These are phyloP conservation scores for Smittia aterrima DNA, from an alignment of 2,888 invertebrate species.

Conservation along the genomic window DNA sequence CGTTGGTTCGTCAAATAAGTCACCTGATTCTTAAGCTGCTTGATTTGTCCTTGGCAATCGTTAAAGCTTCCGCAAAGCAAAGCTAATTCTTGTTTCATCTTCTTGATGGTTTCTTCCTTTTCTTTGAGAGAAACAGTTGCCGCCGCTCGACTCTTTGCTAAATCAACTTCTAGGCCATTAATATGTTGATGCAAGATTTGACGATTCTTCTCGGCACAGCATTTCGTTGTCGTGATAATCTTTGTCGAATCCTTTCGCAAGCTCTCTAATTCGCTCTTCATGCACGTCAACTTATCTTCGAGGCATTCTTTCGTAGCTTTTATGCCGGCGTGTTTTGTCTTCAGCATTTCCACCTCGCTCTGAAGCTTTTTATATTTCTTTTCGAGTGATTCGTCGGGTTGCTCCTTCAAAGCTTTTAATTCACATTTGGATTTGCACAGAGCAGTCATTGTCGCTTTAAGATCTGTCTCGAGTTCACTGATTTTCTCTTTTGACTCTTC, in stretches of 20 bases:
- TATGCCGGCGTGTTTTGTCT: neutral
- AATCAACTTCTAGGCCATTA: slow-evolving; percentile 50
- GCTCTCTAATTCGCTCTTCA: slow-evolving; percentile 47
- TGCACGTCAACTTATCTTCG: neutral
- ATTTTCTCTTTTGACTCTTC: slow-evolving; percentile 49
- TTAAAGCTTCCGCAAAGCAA: slow-evolving; percentile 52
- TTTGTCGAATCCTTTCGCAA: slow-evolving; percentile 48
- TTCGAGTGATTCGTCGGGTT: slow-evolving; percentile 49
- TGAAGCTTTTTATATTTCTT: slow-evolving; percentile 46
- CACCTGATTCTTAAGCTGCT: slow-evolving; percentile 50
- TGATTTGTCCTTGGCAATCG: slow-evolving; percentile 52
- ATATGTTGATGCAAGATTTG: slow-evolving; percentile 50
- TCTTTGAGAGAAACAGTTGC: slow-evolving; percentile 50
- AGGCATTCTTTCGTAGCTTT: slow-evolving; percentile 20
- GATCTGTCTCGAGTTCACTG: slow-evolving; percentile 47
- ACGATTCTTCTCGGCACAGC: slow-evolving; percentile 50
- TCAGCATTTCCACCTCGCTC: slow-evolving; percentile 42
- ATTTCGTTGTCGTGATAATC: slow-evolving; percentile 50
- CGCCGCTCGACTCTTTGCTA: slow-evolving; percentile 51
- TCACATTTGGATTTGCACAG: slow-evolving; percentile 46
- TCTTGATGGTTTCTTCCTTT: slow-evolving; percentile 51
- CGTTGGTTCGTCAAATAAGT: slow-evolving; percentile 46
- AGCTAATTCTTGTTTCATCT: slow-evolving; percentile 51
- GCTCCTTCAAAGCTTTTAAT: slow-evolving; percentile 50
- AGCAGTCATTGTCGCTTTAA: slow-evolving; percentile 47